phyloP scores from a whole-genome alignment of 2,797 vertebrate species.

The Poeciliopsis gracilis region DNA sequence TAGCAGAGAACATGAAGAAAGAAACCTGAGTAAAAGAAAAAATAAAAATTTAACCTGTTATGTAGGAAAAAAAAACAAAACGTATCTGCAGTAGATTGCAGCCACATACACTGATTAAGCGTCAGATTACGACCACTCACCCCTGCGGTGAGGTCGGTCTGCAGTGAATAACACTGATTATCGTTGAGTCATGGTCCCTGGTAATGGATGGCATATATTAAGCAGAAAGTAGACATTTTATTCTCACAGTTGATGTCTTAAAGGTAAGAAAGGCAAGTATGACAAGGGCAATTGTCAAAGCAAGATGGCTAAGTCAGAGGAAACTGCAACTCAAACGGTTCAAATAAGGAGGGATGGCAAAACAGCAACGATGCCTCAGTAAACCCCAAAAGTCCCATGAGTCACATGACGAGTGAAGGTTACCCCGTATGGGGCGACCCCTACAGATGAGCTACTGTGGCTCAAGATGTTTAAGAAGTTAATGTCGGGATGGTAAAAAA shows the following conservation, averaged over 20 bases:
- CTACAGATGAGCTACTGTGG: background rate
- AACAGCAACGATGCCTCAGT: background rate
- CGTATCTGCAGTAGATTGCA: background rate
- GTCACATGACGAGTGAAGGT: background rate
- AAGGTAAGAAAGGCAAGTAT: background rate
- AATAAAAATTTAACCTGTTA: conserved; percentile 21
- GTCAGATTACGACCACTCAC: background rate
- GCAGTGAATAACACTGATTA: background rate
- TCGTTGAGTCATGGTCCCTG: background rate
- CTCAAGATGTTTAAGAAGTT: background rate
- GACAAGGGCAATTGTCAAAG: background rate
- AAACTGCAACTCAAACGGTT: background rate
- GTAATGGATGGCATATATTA: background rate
- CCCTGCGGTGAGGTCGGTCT: background rate
- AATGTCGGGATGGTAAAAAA: background rate
- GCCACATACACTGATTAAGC: background rate
- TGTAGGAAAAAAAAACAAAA: background rate
- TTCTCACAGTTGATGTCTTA: background rate
- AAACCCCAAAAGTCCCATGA: background rate
- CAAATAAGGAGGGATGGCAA: background rate
- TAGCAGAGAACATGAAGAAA: conserved; percentile 14
- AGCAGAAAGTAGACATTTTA: background rate
- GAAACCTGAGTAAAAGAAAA: conserved; percentile 11
- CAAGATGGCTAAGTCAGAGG: background rate
- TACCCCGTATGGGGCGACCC: background rate